Conservation (phyloP, 2,888 invertebrate genomes). For the Caenorhabditis sp. region DNA sequence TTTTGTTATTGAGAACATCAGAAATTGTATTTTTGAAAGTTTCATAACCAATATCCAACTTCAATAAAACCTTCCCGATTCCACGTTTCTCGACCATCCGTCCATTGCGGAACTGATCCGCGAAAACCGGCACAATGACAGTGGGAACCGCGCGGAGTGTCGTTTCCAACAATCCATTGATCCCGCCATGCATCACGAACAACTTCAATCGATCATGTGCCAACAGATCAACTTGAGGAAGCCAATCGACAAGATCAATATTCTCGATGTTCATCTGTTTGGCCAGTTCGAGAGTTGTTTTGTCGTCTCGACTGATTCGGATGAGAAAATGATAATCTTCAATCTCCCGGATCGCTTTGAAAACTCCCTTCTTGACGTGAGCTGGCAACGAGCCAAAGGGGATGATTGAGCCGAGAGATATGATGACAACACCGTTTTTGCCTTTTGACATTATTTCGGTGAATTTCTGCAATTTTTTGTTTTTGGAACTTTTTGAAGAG, state of each 20-base stretch:
- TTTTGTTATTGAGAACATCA: slow-evolving; percentile 39
- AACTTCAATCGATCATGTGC: slow-evolving; percentile 60
- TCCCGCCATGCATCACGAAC: slow-evolving; percentile 67
- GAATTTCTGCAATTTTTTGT: slow-evolving; percentile 47
- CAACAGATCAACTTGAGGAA: slow-evolving; percentile 63
- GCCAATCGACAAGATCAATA: slow-evolving; percentile 61
- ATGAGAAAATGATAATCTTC: slow-evolving; percentile 63
- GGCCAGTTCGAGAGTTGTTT: slow-evolving; percentile 38
- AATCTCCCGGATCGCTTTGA: slow-evolving; percentile 24
- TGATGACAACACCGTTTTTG: slow-evolving; percentile 51
- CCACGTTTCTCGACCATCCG: slow-evolving; percentile 62
- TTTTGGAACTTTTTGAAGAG: too few relatives aligned
- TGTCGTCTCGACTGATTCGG: slow-evolving; percentile 53
- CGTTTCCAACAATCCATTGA: slow-evolving; percentile 65
- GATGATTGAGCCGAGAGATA: slow-evolving; percentile 55
- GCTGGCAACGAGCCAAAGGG: slow-evolving; percentile 33
- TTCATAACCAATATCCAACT: slow-evolving; percentile 42
- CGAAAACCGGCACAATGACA: slow-evolving; percentile 65
- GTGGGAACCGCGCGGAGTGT: slow-evolving; percentile 62
- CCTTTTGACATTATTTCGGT: slow-evolving; percentile 50
- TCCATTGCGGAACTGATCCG: slow-evolving; percentile 67
- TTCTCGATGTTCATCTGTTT: slow-evolving; percentile 40
- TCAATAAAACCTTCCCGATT: slow-evolving; percentile 56
- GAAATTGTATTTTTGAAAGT: slow-evolving; percentile 34
- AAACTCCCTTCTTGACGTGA: slow-evolving; percentile 19